Evolutionary conservation across 2,113 vertebrate genomes (phyloP).

Genomic region (Proterorhinus semilunaris): DNA sequence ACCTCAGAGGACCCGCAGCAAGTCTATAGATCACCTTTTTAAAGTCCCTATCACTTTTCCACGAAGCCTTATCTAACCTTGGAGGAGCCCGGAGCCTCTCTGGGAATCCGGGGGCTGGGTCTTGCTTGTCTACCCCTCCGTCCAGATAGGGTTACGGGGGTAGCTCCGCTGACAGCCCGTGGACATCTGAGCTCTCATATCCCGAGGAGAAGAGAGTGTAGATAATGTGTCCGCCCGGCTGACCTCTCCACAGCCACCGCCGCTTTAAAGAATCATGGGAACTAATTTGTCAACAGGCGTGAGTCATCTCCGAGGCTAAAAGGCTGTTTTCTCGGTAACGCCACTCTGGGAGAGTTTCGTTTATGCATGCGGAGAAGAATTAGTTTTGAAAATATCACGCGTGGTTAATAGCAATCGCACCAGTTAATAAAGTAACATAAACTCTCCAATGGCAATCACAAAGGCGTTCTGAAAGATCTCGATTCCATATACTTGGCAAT

Average conservation of each 20-base stretch:
- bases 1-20: background rate
- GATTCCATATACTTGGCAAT: too few species aligned
- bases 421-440: too few species aligned
- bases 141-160: conserved; percentile 78
- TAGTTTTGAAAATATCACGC: background rate
- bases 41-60: background rate
- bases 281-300: conserved; percentile 56
- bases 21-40: background rate
- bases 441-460: too few species aligned
- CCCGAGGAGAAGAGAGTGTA: conserved; percentile 50
- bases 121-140: conserved; percentile 42
- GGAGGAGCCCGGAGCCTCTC: conserved; percentile 2
- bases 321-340: conserved; percentile 10
- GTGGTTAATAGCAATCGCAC: too few species aligned
- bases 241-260: conserved; percentile 51
- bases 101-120: background rate
- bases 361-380: background rate
- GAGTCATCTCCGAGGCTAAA: conserved; percentile 19
- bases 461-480: too few species aligned
- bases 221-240: conserved; percentile 60
- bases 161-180: conserved; percentile 71
- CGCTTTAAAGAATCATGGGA: conserved; percentile 52
- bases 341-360: background rate
- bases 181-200: conserved; percentile 73
- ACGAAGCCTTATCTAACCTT: conserved; percentile 3